Conservation (phyloP, 2,888 invertebrate species). For the Metallyticus violacea region DNA sequence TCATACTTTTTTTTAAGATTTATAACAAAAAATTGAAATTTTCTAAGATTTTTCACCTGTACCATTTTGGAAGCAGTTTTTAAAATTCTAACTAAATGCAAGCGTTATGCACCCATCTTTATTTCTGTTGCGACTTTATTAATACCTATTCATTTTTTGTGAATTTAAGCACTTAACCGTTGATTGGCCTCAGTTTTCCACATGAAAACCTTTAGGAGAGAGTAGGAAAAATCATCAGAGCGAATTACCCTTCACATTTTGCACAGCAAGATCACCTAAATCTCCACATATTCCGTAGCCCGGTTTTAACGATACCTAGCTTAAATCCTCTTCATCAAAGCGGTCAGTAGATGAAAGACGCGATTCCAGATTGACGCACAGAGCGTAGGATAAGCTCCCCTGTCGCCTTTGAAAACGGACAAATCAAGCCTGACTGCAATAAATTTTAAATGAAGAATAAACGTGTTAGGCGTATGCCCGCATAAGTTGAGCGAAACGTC, state of each 20-base stretch:
- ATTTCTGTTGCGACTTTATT: no score
- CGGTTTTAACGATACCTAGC: not conserved
- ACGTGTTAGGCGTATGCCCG: not conserved
- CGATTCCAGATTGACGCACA: not conserved
- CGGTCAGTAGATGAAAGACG: not conserved
- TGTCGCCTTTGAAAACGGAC: not conserved
- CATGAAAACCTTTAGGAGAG: not conserved
- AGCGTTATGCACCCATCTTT: no score
- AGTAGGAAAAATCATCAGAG: not conserved
- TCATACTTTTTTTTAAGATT: no score
- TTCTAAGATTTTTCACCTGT: no score
- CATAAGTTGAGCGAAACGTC: not conserved
- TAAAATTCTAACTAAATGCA: no score
- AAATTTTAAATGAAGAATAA: not conserved
- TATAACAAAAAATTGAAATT: no score
- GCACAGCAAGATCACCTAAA: not conserved
- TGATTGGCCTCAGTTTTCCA: not conserved
- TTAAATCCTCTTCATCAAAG: not conserved
- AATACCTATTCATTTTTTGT: no score
- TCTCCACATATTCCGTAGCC: no score
- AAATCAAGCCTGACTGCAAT: not conserved
- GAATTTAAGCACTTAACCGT: not conserved
- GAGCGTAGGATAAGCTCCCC: not conserved
- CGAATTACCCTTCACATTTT: not conserved
- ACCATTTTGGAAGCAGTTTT: no score